phyloP scores from a whole-genome alignment of 1,140 invertebrate species.

The Cyrtorhinus lividipennis region DNA sequence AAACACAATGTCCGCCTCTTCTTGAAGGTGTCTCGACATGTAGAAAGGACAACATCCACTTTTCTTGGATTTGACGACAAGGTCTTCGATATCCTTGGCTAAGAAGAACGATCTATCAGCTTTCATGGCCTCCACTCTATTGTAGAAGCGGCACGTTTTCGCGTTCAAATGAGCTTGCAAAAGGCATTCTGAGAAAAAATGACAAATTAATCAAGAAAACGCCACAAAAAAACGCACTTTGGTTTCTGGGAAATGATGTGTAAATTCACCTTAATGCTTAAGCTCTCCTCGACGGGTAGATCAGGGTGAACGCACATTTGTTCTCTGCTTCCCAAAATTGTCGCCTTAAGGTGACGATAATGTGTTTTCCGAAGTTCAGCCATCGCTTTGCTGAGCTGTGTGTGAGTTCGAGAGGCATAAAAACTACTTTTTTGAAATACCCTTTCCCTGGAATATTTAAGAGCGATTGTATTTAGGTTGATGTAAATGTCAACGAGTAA shows the following conservation, averaged over 20 bases:
- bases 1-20: constrained; percentile 83
- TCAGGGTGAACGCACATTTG: constrained; percentile 94
- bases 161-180: constrained; percentile 21
- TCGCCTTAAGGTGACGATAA: constrained; percentile 59
- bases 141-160: constrained; percentile 24
- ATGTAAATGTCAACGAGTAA: too few relatives aligned
- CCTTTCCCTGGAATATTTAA: background rate
- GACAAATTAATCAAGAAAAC: background rate
- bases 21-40: constrained; percentile 67
- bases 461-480: background rate
- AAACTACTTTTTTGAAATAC: constrained; percentile 45
- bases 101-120: constrained; percentile 31
- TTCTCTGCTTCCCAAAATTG: constrained; percentile 85
- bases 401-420: constrained; percentile 93
- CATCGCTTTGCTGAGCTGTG: constrained; percentile 87
- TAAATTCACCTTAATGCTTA: too few relatives aligned
- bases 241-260: background rate
- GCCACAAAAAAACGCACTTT: background rate
- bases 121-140: constrained; percentile 22
- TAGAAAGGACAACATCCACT: constrained; percentile 93
- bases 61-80: constrained; percentile 69
- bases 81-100: constrained; percentile 91
- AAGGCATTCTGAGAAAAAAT: constrained; percentile 20
- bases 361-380: constrained; percentile 78
- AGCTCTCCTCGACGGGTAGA: constrained; percentile 40